Conservation (phyloP, 1,140 invertebrate species). For the Stenopsyche tienmushanensis region DNA sequence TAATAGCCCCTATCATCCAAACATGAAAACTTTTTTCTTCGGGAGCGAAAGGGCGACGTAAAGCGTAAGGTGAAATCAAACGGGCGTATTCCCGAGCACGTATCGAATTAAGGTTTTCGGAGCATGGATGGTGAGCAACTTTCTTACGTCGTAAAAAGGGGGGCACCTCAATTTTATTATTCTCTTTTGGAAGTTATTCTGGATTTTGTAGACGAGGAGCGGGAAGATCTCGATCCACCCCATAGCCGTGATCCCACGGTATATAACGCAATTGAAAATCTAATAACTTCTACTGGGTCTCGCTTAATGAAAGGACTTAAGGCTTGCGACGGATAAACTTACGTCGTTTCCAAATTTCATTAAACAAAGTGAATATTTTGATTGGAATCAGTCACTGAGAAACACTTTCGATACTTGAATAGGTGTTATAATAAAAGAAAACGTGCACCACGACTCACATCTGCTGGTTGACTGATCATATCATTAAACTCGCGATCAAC, state of each 20-base stretch:
- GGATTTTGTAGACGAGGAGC: background rate
- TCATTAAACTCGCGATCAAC: too few relatives aligned
- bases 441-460: too few relatives aligned
- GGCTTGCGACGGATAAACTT: background rate
- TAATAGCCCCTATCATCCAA: too few relatives aligned
- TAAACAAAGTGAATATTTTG: too few relatives aligned
- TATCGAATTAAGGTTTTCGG: constrained; percentile 7
- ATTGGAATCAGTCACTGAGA: too few relatives aligned
- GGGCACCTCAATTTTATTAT: constrained; percentile 12
- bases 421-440: too few relatives aligned
- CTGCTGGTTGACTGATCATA: too few relatives aligned
- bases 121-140: background rate
- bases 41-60: too few relatives aligned
- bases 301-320: constrained; percentile 7
- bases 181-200: background rate
- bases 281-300: background rate
- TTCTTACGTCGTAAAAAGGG: background rate
- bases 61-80: constrained; percentile 13
- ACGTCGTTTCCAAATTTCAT: background rate
- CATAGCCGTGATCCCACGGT: too few relatives aligned
- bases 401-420: too few relatives aligned
- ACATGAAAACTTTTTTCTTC: too few relatives aligned
- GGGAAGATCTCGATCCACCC: background rate
- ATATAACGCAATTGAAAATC: constrained; percentile 14
- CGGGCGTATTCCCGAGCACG: constrained; percentile 16